Evolutionary conservation across 2,888 invertebrate species (phyloP).

Genomic region (Zygaena filipendulae): DNA sequence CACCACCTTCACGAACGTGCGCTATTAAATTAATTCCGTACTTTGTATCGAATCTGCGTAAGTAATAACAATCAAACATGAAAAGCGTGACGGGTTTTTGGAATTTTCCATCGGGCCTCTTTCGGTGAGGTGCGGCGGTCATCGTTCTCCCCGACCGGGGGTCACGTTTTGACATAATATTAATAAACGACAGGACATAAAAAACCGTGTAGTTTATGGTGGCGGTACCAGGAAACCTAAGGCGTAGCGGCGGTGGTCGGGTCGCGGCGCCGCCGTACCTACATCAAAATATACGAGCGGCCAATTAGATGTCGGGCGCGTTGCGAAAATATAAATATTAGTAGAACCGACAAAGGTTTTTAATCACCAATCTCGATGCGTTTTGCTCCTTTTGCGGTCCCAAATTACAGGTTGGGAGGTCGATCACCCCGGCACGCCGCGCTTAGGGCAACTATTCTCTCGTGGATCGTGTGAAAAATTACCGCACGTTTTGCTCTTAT

Average conservation of each 20-base stretch:
- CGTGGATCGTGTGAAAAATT: conserved; percentile 66
- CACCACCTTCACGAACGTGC: conserved; percentile 32
- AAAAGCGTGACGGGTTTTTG: too few species aligned
- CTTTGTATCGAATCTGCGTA: too few species aligned
- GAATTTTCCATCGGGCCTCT: conserved; percentile 37
- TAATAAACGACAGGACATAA: conserved; percentile 45
- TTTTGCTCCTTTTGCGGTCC: conserved; percentile 67
- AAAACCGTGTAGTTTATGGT: conserved; percentile 52
- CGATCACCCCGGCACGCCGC: conserved; percentile 58
- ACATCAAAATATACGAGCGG: conserved; percentile 47
- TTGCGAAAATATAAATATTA: conserved; percentile 69
- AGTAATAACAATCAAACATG: too few species aligned
- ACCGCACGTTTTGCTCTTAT: conserved; percentile 57
- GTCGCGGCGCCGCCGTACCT: conserved; percentile 36
- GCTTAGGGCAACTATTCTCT: conserved; percentile 64
- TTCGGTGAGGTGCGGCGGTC: conserved; percentile 30
- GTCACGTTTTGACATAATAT: conserved; percentile 52
- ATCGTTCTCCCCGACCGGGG: conserved; percentile 19
- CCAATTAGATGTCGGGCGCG: conserved; percentile 67
- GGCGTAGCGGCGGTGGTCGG: conserved; percentile 56
- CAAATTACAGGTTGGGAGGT: conserved; percentile 65
- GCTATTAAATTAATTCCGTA: too few species aligned
- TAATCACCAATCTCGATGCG: conserved; percentile 63
- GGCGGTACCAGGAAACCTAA: conserved; percentile 62
- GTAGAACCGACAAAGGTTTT: conserved; percentile 70